Conservation (phyloP, 2,888 invertebrate species). For the Mythimna loreyi region DNA sequence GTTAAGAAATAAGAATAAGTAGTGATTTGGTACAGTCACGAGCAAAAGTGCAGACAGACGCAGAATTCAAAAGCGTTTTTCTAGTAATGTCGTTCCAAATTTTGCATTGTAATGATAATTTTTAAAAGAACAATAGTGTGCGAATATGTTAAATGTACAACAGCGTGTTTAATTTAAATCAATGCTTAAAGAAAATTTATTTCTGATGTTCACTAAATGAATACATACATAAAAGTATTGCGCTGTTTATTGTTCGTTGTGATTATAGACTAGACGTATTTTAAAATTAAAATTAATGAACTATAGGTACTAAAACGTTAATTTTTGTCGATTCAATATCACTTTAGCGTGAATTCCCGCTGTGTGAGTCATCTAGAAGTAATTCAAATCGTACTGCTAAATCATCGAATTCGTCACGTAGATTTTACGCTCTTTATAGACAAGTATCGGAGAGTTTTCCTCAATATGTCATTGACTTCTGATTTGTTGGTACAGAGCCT, state of each 20-base stretch:
- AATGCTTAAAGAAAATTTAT: not conserved
- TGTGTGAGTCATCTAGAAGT: constrained; percentile 63
- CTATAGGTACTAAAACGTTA: not conserved
- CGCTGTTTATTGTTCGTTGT: no score
- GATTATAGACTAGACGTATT: no score
- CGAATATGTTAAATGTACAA: not conserved
- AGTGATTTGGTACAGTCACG: not conserved
- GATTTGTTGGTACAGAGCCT: constrained; percentile 65
- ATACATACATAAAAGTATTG: not conserved
- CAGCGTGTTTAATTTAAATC: not conserved
- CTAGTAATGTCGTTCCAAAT: not conserved
- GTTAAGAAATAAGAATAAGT: constrained; percentile 4
- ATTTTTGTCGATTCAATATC: constrained; percentile 35
- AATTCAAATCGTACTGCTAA: constrained; percentile 70
- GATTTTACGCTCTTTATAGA: constrained; percentile 77
- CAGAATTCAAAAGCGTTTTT: not conserved
- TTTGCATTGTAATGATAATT: not conserved
- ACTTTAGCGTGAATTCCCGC: constrained; percentile 61
- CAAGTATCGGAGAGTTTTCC: constrained; percentile 78
- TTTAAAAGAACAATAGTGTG: not conserved
- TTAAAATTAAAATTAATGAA: not conserved
- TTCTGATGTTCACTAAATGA: not conserved
- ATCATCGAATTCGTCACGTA: constrained; percentile 78
- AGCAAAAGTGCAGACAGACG: not conserved
- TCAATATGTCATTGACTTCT: constrained; percentile 84